Conservation (phyloP, 2,113 vertebrate genomes). For the Melanerpes aurifrons region DNA sequence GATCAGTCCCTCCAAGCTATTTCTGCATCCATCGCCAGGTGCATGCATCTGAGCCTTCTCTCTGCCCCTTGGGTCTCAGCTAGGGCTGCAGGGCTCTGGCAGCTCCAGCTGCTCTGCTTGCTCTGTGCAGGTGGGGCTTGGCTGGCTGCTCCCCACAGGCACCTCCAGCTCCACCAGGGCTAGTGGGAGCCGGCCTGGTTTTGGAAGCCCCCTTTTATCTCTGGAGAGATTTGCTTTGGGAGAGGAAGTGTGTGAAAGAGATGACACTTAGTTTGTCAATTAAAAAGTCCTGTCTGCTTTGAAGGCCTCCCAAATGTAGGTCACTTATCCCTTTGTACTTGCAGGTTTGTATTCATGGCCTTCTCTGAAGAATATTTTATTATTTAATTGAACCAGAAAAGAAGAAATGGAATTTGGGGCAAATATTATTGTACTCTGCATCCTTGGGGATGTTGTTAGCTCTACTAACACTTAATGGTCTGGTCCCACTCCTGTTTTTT, state of each 20-base stretch:
- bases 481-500: neutral
- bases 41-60: neutral
- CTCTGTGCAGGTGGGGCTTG: neutral
- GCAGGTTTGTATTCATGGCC: neutral
- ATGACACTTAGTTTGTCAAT: neutral
- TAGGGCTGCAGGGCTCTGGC: rapidly evolving
- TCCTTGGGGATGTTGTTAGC: neutral
- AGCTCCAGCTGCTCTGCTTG: neutral
- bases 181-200: neutral
- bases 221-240: neutral
- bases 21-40: neutral
- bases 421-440: neutral
- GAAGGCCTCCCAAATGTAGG: neutral
- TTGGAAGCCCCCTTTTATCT: neutral
- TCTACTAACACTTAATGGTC: neutral
- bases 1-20: neutral
- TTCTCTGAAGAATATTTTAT: neutral
- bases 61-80: rapidly evolving
- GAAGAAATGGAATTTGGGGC: neutral
- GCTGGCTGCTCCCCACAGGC: neutral
- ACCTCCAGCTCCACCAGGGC: neutral
- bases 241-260: neutral
- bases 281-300: neutral
- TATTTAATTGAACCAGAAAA: neutral
- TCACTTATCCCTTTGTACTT: slow-evolving; percentile 7